Conservation (phyloP, 2,113 vertebrate species). For the Nothocercus julius region DNA sequence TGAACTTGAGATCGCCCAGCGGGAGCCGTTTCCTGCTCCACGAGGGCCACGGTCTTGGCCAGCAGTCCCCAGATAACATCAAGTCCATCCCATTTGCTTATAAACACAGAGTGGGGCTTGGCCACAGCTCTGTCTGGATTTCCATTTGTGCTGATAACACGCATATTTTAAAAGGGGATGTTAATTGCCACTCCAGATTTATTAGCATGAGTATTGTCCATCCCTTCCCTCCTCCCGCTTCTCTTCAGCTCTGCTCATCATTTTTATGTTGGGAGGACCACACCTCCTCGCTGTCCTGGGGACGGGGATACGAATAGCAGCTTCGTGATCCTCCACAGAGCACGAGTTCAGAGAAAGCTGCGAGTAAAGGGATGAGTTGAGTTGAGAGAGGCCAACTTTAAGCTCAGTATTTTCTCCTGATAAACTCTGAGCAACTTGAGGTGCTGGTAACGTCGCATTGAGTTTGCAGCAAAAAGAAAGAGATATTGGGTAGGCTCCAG, state of each 20-base stretch:
- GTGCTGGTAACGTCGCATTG: neutral
- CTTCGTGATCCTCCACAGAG: neutral
- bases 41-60: neutral
- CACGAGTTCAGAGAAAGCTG: neutral
- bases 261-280: neutral
- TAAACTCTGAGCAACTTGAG: neutral
- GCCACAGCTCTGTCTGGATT: neutral
- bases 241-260: neutral
- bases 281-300: neutral
- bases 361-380: neutral
- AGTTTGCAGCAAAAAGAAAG: constrained; percentile 13
- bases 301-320: neutral
- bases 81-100: constrained; percentile 19
- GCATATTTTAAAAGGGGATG: constrained; percentile 17
- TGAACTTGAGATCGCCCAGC: neutral
- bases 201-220: constrained; percentile 24
- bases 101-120: constrained; percentile 47
- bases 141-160: constrained; percentile 50
- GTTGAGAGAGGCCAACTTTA: neutral
- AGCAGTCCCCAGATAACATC: neutral
- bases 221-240: neutral
- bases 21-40: neutral
- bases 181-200: neutral
- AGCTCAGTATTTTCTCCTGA: neutral
- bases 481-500: neutral